These are phyloP conservation scores for Thereva unica DNA, from an alignment of 2,888 invertebrate genomes.

Conservation along the genomic window DNA sequence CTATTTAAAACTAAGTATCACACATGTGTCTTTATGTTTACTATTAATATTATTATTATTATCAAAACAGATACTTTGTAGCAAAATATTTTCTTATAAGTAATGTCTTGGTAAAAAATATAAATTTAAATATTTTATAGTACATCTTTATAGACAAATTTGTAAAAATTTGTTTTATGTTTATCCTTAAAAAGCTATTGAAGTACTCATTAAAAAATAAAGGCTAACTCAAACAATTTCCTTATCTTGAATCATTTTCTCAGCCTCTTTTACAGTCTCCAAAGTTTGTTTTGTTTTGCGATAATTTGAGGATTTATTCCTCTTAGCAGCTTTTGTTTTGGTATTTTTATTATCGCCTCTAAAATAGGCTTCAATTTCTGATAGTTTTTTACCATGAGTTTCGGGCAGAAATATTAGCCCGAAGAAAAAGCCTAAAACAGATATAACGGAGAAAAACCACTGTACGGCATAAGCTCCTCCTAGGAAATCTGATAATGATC, in stretches of 20 bases:
- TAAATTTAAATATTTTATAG: no score
- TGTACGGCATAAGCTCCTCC: slow-evolving; percentile 61
- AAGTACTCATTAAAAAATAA: background rate
- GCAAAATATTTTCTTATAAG: no score
- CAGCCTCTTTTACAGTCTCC: slow-evolving; percentile 44
- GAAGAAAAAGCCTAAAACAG: slow-evolving; percentile 52
- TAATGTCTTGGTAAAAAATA: no score
- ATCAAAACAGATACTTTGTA: no score
- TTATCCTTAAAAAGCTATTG: background rate
- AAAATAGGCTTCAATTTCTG: slow-evolving; percentile 66
- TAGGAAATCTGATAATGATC: slow-evolving; percentile 51
- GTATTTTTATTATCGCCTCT: slow-evolving; percentile 57
- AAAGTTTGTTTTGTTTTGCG: slow-evolving; percentile 41
- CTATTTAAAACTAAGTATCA: no score
- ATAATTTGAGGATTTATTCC: slow-evolving; percentile 27
- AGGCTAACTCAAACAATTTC: slow-evolving; percentile 7
- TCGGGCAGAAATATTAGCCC: slow-evolving; percentile 62
- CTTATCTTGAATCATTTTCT: slow-evolving; percentile 42
- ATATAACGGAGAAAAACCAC: slow-evolving; percentile 62
- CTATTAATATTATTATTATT: no score
- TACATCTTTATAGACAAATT: no score
- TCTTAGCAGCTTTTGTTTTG: slow-evolving; percentile 43
- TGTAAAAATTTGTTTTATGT: no score
- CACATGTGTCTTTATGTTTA: no score
- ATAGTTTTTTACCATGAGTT: slow-evolving; percentile 66